phyloP scores from a whole-genome alignment of 37 sponge, comb jelly and placozoan species.

The Diacarnus erythraeanus region DNA sequence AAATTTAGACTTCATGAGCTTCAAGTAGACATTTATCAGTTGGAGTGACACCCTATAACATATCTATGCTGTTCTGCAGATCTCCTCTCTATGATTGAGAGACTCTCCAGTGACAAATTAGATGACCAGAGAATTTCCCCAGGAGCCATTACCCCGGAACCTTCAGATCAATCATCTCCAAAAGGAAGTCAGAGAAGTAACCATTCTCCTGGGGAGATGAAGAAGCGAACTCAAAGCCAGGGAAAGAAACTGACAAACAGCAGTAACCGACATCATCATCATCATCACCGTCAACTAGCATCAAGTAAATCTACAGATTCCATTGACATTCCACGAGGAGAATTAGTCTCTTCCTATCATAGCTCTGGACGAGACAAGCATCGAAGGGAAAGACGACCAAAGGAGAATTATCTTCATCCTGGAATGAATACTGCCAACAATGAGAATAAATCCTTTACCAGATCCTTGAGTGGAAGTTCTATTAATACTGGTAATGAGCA shows the following conservation, averaged over 20 bases:
- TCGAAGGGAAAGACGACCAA: neutral
- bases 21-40: too few relatives aligned
- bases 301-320: constrained; percentile 8
- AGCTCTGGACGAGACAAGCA: neutral
- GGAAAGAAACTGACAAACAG: constrained; percentile 2
- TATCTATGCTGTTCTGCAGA: constrained; percentile 9
- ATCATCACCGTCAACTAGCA: neutral
- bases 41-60: too few relatives aligned
- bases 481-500: neutral
- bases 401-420: neutral
- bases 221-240: neutral
- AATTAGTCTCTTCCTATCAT: neutral
- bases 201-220: neutral
- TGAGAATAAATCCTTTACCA: neutral
- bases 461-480: neutral
- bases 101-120: constrained; percentile 42
- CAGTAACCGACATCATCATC: too few relatives aligned
- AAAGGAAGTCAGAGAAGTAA: too few relatives aligned
- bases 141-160: constrained; percentile 3
- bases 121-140: constrained; percentile 48
- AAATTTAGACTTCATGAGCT: too few relatives aligned
- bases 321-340: neutral
- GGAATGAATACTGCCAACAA: neutral
- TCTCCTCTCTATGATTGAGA: constrained; percentile 52
- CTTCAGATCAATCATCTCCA: neutral